Percentiles rank a stretch among this genome's conserved stretches.
Conservation (phyloP, 2,888 invertebrate species). For the Ectemnius cavifrons region DNA sequence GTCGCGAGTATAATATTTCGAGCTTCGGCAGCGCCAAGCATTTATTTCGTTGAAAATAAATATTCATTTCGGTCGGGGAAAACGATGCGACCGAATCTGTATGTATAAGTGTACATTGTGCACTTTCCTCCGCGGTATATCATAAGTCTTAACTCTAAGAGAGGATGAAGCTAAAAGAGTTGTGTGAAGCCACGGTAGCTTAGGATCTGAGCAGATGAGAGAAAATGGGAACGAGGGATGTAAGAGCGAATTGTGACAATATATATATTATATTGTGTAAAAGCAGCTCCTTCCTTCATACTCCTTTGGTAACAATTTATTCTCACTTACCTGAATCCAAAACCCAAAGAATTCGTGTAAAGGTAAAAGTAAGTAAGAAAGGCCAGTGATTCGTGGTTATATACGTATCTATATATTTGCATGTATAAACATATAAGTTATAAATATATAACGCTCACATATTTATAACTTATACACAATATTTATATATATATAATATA, state of each 20-base stretch:
- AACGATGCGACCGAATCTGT: no score
- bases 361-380: conserved; percentile 7
- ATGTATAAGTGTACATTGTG: not conserved
- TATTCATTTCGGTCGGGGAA: no score
- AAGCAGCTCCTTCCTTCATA: conserved; percentile 29
- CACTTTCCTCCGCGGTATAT: not conserved
- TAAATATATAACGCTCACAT: conserved; percentile 59
- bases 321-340: no score
- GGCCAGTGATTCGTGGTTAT: conserved; percentile 34
- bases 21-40: no score
- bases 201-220: conserved; percentile 66
- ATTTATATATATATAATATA: conserved; percentile 45
- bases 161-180: not conserved
- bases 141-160: not conserved
- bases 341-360: not conserved
- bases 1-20: no score
- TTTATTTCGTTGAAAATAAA: no score
- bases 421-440: conserved; percentile 67
- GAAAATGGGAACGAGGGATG: conserved; percentile 39
- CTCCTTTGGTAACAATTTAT: conserved; percentile 5
- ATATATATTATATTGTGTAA: conserved; percentile 61
- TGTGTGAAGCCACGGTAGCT: conserved; percentile 60
- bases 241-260: conserved; percentile 69
- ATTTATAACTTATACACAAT: conserved; percentile 62
- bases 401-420: conserved; percentile 62